These are phyloP conservation scores for Hipparchia semele DNA, from an alignment of 2,888 invertebrate species.

Conservation along the genomic window DNA sequence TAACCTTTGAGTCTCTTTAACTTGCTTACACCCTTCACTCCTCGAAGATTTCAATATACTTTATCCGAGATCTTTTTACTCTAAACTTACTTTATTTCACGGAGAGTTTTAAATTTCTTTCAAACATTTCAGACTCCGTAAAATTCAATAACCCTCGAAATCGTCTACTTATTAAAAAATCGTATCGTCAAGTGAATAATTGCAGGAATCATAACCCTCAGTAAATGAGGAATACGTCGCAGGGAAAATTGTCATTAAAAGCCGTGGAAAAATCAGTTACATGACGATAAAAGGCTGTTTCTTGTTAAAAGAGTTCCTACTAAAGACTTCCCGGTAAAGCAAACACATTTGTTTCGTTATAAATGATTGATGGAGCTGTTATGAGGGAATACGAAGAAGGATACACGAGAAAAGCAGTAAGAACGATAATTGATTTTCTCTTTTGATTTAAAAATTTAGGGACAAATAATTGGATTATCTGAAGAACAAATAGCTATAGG, in stretches of 20 bases:
- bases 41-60: neutral
- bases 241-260: too few species aligned
- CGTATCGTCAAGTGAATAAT: neutral
- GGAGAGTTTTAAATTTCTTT: neutral
- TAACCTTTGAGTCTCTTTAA: conserved; percentile 47
- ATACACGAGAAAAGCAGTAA: conserved; percentile 27
- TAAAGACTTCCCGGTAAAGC: conserved; percentile 20
- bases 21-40: conserved; percentile 29
- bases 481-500: too few species aligned
- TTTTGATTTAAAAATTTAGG: neutral
- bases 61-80: neutral
- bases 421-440: conserved; percentile 33
- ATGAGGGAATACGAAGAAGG: conserved; percentile 35
- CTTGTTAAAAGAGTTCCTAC: conserved; percentile 16
- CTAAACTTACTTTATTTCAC: neutral
- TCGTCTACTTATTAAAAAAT: neutral
- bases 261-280: neutral
- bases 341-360: conserved; percentile 31
- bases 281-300: conserved; percentile 1
- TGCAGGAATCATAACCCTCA: too few species aligned
- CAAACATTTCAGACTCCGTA: neutral
- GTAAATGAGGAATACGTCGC: too few species aligned
- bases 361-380: conserved; percentile 38
- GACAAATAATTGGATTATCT: too few species aligned
- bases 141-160: neutral